phyloP scores from a whole-genome alignment of 2,888 invertebrate species.

The Caenorhabditis auriculariae region DNA sequence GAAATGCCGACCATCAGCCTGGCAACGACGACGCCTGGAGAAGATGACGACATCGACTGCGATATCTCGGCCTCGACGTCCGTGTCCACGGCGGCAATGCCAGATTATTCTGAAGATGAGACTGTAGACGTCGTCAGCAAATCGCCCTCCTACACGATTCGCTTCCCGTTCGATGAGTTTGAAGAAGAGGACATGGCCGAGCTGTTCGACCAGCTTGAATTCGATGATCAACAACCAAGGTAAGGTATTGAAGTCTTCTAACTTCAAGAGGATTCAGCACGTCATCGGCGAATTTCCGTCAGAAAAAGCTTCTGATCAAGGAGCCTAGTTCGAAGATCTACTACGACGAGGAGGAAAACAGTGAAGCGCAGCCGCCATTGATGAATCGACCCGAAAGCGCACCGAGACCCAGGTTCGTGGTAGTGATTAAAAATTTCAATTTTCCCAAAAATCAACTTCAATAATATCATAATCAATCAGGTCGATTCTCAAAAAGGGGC shows the following conservation, averaged over 20 bases:
- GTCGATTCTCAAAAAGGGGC: constrained; percentile 31
- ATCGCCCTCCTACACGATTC: no score
- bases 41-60: no score
- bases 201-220: constrained; percentile 24
- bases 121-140: no score
- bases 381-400: constrained; percentile 18
- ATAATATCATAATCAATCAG: not conserved
- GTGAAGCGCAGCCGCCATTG: constrained; percentile 9
- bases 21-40: constrained; percentile 7
- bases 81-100: no score
- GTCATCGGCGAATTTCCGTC: not conserved
- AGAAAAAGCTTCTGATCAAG: constrained; percentile 14
- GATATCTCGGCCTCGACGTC: no score
- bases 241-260: not conserved
- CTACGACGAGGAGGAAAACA: constrained; percentile 15
- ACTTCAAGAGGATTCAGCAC: not conserved
- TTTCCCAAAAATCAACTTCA: not conserved
- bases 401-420: no score
- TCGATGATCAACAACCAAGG: constrained; percentile 24
- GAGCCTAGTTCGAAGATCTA: constrained; percentile 25
- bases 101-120: no score
- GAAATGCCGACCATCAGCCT: constrained; percentile 15
- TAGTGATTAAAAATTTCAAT: no score
- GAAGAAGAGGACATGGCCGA: constrained; percentile 26
- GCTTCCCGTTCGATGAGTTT: no score